These are phyloP conservation scores for Drosophila mauritiana DNA, from an alignment of 1,140 invertebrate species.

Conservation along the genomic window DNA sequence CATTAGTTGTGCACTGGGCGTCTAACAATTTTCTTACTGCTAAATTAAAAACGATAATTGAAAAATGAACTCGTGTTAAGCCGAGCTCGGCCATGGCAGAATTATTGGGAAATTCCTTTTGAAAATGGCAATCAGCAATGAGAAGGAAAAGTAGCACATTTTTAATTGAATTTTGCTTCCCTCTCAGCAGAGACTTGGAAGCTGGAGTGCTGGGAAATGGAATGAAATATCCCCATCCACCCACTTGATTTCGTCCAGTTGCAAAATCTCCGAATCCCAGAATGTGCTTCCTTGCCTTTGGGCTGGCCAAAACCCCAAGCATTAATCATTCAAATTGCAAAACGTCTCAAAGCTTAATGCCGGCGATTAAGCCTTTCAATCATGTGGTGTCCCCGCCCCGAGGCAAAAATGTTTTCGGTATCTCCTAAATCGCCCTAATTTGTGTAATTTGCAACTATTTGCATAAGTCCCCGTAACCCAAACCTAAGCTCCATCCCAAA, in stretches of 20 bases:
- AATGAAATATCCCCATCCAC: conserved; percentile 1
- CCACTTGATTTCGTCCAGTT: not conserved
- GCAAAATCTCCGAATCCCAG: conserved; percentile 12
- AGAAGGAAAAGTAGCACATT: conserved; percentile 40
- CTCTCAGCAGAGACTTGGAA: conserved; percentile 28
- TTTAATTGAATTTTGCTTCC: conserved; percentile 71
- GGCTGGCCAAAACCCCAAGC: conserved; percentile 9
- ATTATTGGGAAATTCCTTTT: conserved; percentile 70
- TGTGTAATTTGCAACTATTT: conserved; percentile 75
- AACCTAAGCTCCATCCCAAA: not conserved
- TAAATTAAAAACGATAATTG: conserved; percentile 83
- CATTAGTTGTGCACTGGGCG: conserved; percentile 66
- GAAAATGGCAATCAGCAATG: conserved; percentile 64
- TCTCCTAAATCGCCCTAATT: conserved; percentile 43
- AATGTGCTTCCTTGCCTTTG: conserved; percentile 14
- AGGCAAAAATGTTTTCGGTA: conserved; percentile 9
- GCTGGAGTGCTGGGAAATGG: conserved; percentile 25
- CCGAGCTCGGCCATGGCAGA: conserved; percentile 2
- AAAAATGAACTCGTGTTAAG: conserved; percentile 71
- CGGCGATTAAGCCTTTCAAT: conserved; percentile 64
- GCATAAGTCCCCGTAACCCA: conserved; percentile 44
- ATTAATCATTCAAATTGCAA: conserved; percentile 78
- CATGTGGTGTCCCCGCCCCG: conserved; percentile 45
- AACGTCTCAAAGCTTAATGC: conserved; percentile 58
- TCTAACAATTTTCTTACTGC: conserved; percentile 74